phyloP scores from a whole-genome alignment of 2,113 vertebrate species.

The Paraplagusia blochii region DNA sequence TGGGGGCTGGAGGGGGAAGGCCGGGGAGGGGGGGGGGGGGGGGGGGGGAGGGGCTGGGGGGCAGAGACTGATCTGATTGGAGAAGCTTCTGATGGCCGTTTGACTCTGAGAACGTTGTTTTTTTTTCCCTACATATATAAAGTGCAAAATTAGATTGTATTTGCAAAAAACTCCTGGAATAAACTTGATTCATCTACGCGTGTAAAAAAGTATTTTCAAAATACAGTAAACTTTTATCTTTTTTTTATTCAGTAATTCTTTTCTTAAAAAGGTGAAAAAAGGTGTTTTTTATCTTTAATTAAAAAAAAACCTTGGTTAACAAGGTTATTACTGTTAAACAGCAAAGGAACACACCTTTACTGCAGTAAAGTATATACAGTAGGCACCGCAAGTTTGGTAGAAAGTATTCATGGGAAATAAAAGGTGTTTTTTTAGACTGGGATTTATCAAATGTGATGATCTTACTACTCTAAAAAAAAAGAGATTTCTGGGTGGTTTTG shows the following conservation, averaged over 20 bases:
- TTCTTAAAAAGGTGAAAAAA: slow-evolving; percentile 64
- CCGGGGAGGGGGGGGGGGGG: too few species aligned
- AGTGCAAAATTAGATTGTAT: slow-evolving; percentile 82
- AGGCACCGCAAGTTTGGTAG: slow-evolving; percentile 79
- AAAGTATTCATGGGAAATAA: slow-evolving; percentile 63
- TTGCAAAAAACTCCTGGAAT: slow-evolving; percentile 78
- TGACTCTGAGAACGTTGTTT: slow-evolving; percentile 59
- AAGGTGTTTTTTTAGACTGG: background rate
- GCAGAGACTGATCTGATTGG: slow-evolving; percentile 43
- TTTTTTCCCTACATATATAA: slow-evolving; percentile 54
- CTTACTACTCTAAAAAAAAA: slow-evolving; percentile 2
- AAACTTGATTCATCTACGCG: slow-evolving; percentile 57
- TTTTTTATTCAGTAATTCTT: slow-evolving; percentile 38
- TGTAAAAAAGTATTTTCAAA: slow-evolving; percentile 75
- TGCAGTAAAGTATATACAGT: slow-evolving; percentile 75
- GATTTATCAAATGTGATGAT: slow-evolving; percentile 19
- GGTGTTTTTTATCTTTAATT: background rate
- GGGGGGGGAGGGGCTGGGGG: too few species aligned
- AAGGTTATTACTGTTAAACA: slow-evolving; percentile 69
- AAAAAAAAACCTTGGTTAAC: slow-evolving; percentile 70
- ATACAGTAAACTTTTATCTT: slow-evolving; percentile 68
- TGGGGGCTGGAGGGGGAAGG: too few species aligned
- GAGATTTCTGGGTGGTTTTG: too few species aligned
- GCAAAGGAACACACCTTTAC: slow-evolving; percentile 61
- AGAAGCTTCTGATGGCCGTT: slow-evolving; percentile 58